Evolutionary conservation across 1,140 invertebrate genomes (phyloP), one percentile per base, ranked within the genome.

Genomic region (Ctenoplectra terminalis): DNA sequence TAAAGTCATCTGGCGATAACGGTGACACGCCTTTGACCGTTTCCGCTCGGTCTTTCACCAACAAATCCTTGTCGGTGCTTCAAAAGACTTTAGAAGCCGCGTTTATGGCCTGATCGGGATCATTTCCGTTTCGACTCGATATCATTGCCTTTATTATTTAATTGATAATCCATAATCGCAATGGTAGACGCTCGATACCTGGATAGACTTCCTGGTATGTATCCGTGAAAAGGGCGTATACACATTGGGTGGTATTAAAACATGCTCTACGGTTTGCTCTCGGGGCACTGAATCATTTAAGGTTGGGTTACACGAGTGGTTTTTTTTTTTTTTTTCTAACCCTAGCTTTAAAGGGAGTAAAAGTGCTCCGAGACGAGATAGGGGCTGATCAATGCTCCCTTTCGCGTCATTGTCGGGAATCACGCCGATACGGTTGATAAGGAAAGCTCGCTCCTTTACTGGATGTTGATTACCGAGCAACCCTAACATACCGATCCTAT

Each of bases 1-100:
- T 87, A 87, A 86, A 87, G 86, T 87, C 86, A 87, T 87, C 78
- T 84, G 77, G 82, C 85, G 86, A 87, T 87, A 87, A 87, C 86
- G 82, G 85, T 87, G 86, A 87, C 86, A 87, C 85, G 82, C 86
- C 86, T 87, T 87, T 87, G 85, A 87, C 79, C 67, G 74, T 84
- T 87, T 87, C 85, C 85, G 85, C 86, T 83, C 82, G 58, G 84
- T 83, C 85, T 88, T 84, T 72, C 85, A 66, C 72, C 81, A 73
- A 80, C 77, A 80, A 80, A 80, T 80, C 77, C 77, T 70, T 60
- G 77, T 73, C 77, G 77, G 77, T 29, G 48, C 70, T 80, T 80
- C 77, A 80, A 80, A 80, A 80, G 77, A 80, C 70, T 80, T 80
- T 80, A 73, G 58, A 80, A 73, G 69, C 71, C 73, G 63, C 60